phyloP scores from a whole-genome alignment of 2,888 invertebrate species.

The Calameuta pallipes region DNA sequence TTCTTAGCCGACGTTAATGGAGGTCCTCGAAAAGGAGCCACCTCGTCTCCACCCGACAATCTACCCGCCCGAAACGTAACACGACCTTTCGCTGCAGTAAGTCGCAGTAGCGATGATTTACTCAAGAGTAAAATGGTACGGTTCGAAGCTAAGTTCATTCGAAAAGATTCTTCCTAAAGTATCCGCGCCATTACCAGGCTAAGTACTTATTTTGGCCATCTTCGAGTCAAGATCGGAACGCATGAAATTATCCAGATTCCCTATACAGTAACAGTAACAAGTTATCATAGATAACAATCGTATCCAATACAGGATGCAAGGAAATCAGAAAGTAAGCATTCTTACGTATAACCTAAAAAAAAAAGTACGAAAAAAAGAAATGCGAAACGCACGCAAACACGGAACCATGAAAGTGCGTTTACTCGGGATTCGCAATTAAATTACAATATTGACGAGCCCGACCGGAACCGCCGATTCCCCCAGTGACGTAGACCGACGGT shows the following conservation, averaged over 20 bases:
- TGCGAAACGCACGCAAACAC: too few species aligned
- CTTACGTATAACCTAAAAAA: too few species aligned
- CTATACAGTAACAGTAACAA: too few species aligned
- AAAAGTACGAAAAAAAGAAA: too few species aligned
- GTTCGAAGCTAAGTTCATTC: background rate
- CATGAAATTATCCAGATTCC: too few species aligned
- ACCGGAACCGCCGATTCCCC: slow-evolving; percentile 8
- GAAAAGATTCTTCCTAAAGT: too few species aligned
- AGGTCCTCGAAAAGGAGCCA: slow-evolving; percentile 56
- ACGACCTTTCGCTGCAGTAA: slow-evolving; percentile 37
- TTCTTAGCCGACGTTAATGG: slow-evolving; percentile 57
- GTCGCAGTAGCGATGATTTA: slow-evolving; percentile 41
- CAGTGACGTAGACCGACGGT: background rate
- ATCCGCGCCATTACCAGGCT: too few species aligned
- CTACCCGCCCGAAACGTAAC: slow-evolving; percentile 39
- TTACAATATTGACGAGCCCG: slow-evolving; percentile 22
- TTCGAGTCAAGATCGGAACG: too few species aligned
- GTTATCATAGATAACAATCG: too few species aligned
- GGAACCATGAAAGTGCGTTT: background rate
- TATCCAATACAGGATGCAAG: too few species aligned
- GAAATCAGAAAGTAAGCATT: too few species aligned
- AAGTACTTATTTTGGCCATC: too few species aligned
- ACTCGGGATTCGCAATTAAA: slow-evolving; percentile 19
- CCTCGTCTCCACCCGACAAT: slow-evolving; percentile 40
- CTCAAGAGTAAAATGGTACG: slow-evolving; percentile 51